Percentiles rank a stretch among this genome's conserved stretches.
These are phyloP conservation scores for Poecilia velifera DNA, from an alignment of 2,797 vertebrate genomes.

Conservation along the genomic window DNA sequence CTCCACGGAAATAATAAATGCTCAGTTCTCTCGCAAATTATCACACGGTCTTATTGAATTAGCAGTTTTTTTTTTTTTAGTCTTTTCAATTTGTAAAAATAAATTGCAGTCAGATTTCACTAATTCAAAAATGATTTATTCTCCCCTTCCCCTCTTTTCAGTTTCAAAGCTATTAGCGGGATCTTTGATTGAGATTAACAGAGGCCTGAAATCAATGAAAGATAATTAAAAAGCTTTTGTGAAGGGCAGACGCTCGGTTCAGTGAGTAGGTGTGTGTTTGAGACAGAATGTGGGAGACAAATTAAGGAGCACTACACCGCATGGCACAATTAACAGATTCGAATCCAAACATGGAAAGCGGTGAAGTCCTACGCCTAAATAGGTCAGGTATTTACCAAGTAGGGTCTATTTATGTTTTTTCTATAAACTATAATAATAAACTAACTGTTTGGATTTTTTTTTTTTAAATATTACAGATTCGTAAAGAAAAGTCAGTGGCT, in stretches of 20 bases:
- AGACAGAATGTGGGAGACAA: conserved; percentile 28
- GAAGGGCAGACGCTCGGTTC: conserved; percentile 66
- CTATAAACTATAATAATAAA: background rate
- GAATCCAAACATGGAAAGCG: background rate
- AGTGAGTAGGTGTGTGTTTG: conserved; percentile 53
- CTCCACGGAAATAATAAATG: conserved; percentile 28
- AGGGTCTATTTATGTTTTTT: background rate
- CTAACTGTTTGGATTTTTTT: background rate
- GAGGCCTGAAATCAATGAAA: conserved; percentile 74
- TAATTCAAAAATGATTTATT: conserved; percentile 58
- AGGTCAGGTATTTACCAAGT: background rate
- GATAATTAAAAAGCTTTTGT: conserved; percentile 77
- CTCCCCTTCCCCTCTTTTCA: conserved; percentile 43
- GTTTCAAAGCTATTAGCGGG: conserved; percentile 70
- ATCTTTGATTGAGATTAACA: conserved; percentile 77
- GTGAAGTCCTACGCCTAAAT: background rate
- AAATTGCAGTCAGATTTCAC: conserved; percentile 47
- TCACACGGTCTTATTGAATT: conserved; percentile 50
- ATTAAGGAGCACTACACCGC: background rate
- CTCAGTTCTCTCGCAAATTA: conserved; percentile 23
- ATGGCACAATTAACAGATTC: background rate
- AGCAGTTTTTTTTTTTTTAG: conserved; percentile 17
- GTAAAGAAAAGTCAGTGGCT: background rate
- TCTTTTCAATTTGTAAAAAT: conserved; percentile 36
- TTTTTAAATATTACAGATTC: background rate